These are phyloP conservation scores for Argentina silus DNA, from an alignment of 2,797 vertebrate species.

Conservation along the genomic window DNA sequence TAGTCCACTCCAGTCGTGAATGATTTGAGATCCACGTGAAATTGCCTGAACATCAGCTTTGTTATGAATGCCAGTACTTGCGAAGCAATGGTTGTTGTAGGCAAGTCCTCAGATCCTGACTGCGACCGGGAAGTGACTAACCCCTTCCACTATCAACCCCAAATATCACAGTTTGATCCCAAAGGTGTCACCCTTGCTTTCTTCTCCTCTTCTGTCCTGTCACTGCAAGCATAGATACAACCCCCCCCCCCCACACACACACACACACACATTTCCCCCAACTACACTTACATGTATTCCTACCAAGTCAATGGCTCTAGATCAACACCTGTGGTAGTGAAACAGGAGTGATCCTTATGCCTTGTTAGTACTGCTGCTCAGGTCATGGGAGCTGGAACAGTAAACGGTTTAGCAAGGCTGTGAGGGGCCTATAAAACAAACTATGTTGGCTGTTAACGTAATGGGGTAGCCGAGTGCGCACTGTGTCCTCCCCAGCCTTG, in stretches of 20 bases:
- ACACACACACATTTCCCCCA: not conserved
- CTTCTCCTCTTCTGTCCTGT: not conserved
- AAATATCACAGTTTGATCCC: not conserved
- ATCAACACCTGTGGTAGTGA: slow-evolving; percentile 13
- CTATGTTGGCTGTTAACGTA: slow-evolving; percentile 50
- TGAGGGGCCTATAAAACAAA: slow-evolving; percentile 39
- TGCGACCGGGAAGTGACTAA: not conserved
- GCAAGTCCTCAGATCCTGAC: not conserved
- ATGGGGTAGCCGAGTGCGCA: slow-evolving; percentile 48
- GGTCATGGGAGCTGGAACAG: slow-evolving; percentile 30
- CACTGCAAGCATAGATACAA: not conserved
- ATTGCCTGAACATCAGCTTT: not conserved
- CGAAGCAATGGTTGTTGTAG: not conserved
- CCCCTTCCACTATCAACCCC: not conserved
- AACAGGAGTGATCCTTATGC: not conserved
- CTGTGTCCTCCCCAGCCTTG: slow-evolving; percentile 38
- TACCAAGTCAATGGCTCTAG: not conserved
- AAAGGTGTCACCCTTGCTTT: not conserved
- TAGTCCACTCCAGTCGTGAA: not conserved
- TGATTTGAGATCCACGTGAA: not conserved
- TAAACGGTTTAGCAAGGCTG: slow-evolving; percentile 38
- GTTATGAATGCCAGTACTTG: not conserved
- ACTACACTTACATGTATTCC: not conserved
- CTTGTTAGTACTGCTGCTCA: slow-evolving; percentile 13
- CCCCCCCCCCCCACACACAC: no score